phyloP scores from a whole-genome alignment of 2,888 invertebrate genomes.

The Resseliella maxima region DNA sequence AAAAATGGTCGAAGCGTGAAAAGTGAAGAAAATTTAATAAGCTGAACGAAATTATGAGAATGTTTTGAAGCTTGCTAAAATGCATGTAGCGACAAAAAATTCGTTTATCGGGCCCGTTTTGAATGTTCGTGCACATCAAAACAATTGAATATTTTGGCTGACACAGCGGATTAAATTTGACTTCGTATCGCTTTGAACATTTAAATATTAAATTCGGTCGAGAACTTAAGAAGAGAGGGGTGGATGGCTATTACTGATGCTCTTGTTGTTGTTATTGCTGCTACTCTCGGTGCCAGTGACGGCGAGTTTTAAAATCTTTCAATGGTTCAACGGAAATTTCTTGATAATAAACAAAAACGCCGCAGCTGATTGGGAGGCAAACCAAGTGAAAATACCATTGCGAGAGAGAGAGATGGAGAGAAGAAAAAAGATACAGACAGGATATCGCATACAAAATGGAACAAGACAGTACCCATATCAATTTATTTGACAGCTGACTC shows the following conservation, averaged over 20 bases:
- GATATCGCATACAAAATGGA: constrained; percentile 55
- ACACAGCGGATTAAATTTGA: constrained; percentile 16
- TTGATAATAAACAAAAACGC: constrained; percentile 48
- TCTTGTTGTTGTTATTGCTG: neutral
- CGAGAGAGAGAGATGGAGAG: neutral
- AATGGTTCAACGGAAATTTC: neutral
- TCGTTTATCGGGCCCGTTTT: neutral
- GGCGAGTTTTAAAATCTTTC: neutral
- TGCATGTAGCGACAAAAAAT: neutral
- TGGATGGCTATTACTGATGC: neutral
- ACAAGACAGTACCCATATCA: constrained; percentile 57
- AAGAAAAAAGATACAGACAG: constrained; percentile 54
- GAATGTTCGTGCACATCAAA: neutral
- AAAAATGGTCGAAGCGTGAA: neutral
- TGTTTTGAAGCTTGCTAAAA: neutral
- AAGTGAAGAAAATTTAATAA: neutral
- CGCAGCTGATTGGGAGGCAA: constrained; percentile 49
- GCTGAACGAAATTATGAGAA: neutral
- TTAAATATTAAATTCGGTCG: neutral
- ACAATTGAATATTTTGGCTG: constrained; percentile 25
- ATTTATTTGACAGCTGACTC: constrained; percentile 58
- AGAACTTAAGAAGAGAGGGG: neutral
- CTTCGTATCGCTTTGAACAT: neutral
- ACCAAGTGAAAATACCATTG: neutral
- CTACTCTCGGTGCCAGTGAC: constrained; percentile 7